Conservation (phyloP, 2,888 invertebrate genomes). For the Eupsilia transversa region DNA sequence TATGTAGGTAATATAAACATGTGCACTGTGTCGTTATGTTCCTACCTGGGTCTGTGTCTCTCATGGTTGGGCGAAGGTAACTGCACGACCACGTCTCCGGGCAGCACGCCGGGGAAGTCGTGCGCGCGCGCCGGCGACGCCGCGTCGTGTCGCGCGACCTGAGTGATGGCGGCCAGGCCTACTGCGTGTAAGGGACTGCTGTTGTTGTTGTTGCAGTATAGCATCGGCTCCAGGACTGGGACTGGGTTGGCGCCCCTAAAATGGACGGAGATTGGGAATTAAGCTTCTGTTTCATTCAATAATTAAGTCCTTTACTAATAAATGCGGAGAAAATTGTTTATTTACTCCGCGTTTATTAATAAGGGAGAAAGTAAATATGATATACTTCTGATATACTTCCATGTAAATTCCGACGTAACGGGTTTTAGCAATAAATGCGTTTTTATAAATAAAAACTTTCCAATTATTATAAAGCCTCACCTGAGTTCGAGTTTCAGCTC, state of each 20-base stretch:
- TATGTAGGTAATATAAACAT: background rate
- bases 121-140: constrained; percentile 73
- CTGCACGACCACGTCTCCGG: constrained; percentile 88
- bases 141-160: constrained; percentile 92
- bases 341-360: too few species aligned
- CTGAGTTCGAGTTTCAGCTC: constrained; percentile 91
- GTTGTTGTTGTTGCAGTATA: constrained; percentile 89
- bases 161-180: constrained; percentile 94
- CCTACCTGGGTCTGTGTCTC: constrained; percentile 75
- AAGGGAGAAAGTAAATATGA: background rate
- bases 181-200: constrained; percentile 92
- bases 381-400: too few species aligned
- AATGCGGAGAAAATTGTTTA: background rate
- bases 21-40: background rate
- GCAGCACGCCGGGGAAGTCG: constrained; percentile 89
- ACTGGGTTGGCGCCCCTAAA: constrained; percentile 79
- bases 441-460: background rate
- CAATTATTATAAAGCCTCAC: constrained; percentile 66
- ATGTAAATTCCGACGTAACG: too few species aligned
- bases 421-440: too few species aligned
- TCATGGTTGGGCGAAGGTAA: constrained; percentile 85
- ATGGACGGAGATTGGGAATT: background rate
- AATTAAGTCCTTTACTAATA: too few species aligned
- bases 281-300: background rate
- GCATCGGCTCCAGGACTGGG: constrained; percentile 84